Evolutionary conservation across 2,888 invertebrate genomes (phyloP), one percentile per base, ranked within the genome.

Genomic region (Linnaemya tessellans): DNA sequence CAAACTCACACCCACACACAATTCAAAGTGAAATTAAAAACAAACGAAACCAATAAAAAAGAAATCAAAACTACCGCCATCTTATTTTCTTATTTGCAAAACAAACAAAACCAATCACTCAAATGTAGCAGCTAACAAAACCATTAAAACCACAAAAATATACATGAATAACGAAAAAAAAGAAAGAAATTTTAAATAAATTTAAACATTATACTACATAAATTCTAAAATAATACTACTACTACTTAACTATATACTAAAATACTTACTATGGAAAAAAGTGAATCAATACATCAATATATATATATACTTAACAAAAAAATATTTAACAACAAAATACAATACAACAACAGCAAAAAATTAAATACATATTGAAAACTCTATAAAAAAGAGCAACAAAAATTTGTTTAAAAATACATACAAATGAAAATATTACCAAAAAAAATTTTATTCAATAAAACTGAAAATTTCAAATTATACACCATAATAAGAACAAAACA

Each of bases 401-500:
- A 68, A 81, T 78, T 75, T 81, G 74, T 81, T 84, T 79, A 67
- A 75, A 73, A 62, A 78, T 71, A 60, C 46, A 81, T 67, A 82
- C 60, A 77, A 79, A 84, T 78, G 64, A 79, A 80, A 82, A 82
- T 80, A 70, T 77, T 77, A 79, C 54, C 62, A 70, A 60, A 65
- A 18, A 58, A 86, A 83, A 83, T 51, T 77, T 87, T 88, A 87
- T 87, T 88, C 87, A 88, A 88, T 88, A 88, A 88, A 88, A 87
- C 87, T 80, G 77, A 86, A 87, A 87, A 86, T 73, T 87, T 87
- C 71, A 86, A 87, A 87, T 87, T 87, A 87, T 87, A 88, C 88
- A 88, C 87, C 84, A 79, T 84, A 87, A 87, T 86, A 86, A 86
- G 67, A 78, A 64, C 20, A 88, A 86, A 84, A 83, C 78, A 77